A percentile compares a stretch with the other conserved stretches of the same genome.
phyloP scores from a whole-genome alignment of 2,113 vertebrate species.

The Xenopus laevis region DNA sequence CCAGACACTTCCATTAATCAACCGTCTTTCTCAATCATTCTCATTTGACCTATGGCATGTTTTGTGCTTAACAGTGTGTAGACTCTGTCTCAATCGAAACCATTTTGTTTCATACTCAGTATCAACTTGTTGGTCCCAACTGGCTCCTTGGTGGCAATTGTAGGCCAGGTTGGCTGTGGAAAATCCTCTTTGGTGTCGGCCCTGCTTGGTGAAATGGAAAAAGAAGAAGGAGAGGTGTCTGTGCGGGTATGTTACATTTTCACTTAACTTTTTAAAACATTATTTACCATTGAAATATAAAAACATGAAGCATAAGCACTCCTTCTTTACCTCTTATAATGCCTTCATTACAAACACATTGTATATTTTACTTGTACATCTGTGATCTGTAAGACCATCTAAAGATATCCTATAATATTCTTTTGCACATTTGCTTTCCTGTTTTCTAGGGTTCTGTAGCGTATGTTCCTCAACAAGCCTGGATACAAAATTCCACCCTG shows the following conservation, averaged over 20 bases:
- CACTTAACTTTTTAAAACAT: not conserved
- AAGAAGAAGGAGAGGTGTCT: constrained; percentile 80
- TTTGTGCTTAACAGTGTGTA: no score
- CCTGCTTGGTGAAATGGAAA: constrained; percentile 94
- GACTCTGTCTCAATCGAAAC: not conserved
- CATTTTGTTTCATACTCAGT: constrained; percentile 55
- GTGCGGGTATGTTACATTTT: constrained; percentile 69
- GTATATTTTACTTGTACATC: no score
- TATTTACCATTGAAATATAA: no score
- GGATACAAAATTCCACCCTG: constrained; percentile 92
- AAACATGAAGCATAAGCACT: no score
- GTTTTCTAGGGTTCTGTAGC: constrained; percentile 83
- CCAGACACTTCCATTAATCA: no score
- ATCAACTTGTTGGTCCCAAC: constrained; percentile 81
- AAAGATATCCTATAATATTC: no score
- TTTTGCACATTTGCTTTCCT: not conserved
- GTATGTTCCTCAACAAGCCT: constrained; percentile 92
- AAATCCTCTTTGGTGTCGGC: constrained; percentile 91
- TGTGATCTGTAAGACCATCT: no score
- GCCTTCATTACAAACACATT: no score
- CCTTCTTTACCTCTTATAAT: no score
- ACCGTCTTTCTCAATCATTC: no score
- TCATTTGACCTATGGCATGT: no score
- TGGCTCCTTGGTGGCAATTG: constrained; percentile 85
- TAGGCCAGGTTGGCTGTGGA: constrained; percentile 92